Base-by-base conservation (phyloP, 2,888 invertebrate species). In the Tinea pellionella region DNA sequence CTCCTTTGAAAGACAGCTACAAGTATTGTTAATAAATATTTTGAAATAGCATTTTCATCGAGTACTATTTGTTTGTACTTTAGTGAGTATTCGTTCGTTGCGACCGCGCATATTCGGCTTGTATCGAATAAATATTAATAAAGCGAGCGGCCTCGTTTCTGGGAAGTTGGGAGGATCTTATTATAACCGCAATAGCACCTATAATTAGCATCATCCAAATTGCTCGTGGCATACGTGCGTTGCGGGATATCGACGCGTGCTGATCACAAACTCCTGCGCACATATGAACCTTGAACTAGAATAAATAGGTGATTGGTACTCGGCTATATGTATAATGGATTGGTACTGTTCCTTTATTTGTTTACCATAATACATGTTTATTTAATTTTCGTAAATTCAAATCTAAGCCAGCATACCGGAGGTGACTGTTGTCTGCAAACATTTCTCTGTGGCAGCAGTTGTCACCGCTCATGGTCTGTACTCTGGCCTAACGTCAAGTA, bases 51-150 rank as follows among this genome's bases (percentile, higher is more conserved):
- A 24, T 6, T 24, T 24, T 24, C 24, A 24, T 2, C 24, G 24
- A 2, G 37, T 37, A 9, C n/a, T n/a, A 37, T 37, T 37, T 37
- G 37, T 47, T 7, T 47, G 47, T 47, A 9, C 47, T 47, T 47
- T 47, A 15, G 47, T 41, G 41, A n/a, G 41, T 41, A n/a, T 6
- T 24, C 24, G 24, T 2, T 37, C 9, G 12, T 53, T 79, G 79
- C 78, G 76, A 12, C 30, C 55, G 53, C 77, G 80, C 80, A 71
- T 76, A 69, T 70, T 76, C 77, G 78, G 71, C 72, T 78, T 77
- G 81, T 86, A 86, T 86, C 80, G 87, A 82, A 86, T 85, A 85
- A 86, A 86, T 87, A 86, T 86, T 87, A 87, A 87, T 87, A 87
- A 86, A 86, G 77, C 84, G 72, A 73, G 71, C 79, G 58, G 84